Conservation (phyloP, 2,113 vertebrate species). For the Montifringilla adamsi region DNA sequence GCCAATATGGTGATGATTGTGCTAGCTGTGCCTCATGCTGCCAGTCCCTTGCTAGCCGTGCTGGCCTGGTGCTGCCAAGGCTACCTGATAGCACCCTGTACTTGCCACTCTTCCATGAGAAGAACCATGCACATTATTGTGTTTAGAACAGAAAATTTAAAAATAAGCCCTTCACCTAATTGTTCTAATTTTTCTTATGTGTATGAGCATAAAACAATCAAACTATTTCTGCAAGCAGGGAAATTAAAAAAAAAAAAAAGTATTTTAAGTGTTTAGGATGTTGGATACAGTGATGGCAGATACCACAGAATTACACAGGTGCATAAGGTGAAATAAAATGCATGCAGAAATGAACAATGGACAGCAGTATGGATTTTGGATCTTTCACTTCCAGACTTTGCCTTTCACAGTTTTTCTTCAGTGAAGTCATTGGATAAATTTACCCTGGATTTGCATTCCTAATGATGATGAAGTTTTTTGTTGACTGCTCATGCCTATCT, state of each 20-base stretch:
- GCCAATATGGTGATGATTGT: neutral
- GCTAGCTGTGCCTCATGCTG: neutral
- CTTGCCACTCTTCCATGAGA: neutral
- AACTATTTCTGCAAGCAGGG: neutral
- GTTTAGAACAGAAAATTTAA: neutral
- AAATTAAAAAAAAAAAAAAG: neutral
- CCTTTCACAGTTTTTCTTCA: neutral
- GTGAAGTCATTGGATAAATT: neutral
- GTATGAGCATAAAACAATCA: neutral
- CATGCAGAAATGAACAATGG: neutral
- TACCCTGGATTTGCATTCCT: neutral
- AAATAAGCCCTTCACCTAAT: neutral
- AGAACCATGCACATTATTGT: neutral
- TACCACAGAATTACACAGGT: neutral
- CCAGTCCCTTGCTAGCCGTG: fast-evolving
- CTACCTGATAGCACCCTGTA: neutral
- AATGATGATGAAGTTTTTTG: neutral
- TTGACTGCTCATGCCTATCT: neutral
- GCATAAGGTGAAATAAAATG: neutral
- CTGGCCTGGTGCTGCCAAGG: neutral
- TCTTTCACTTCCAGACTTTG: neutral
- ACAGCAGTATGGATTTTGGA: neutral
- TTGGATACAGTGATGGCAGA: neutral
- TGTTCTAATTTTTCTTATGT: neutral
- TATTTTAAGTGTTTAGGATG: neutral